phyloP scores from a whole-genome alignment of 35 echinoderm and acorn worm species.

The Patiria miniata region DNA sequence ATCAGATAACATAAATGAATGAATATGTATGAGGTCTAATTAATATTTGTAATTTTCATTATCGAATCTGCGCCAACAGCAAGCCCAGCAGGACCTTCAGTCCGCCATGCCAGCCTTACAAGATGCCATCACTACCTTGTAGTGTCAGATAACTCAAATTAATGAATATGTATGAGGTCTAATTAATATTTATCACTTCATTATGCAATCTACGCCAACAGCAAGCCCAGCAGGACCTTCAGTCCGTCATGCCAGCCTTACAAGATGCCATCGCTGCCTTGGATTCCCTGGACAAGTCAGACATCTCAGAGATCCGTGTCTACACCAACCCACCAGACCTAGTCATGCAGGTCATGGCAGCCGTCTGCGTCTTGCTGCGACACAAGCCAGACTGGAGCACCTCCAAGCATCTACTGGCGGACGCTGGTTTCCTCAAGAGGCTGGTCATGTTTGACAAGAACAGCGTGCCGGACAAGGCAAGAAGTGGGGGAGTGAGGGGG shows the following conservation, averaged over 20 bases:
- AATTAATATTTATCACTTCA: too few relatives aligned
- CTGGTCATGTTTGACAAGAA: conserved; percentile 97
- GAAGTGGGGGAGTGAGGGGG: neutral
- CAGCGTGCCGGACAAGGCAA: conserved; percentile 89
- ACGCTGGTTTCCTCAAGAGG: conserved; percentile 87
- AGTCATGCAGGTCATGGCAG: conserved; percentile 95
- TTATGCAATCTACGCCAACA: too few relatives aligned
- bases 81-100: conserved; percentile 92
- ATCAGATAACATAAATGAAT: too few relatives aligned
- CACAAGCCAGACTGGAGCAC: conserved; percentile 92
- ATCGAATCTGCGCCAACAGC: too few relatives aligned
- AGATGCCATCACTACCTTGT: too few relatives aligned
- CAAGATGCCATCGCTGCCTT: conserved; percentile 89
- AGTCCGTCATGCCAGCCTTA: conserved; percentile 93
- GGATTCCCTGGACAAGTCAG: conserved; percentile 91
- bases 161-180: too few relatives aligned
- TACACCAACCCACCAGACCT: conserved; percentile 84
- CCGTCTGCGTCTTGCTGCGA: conserved; percentile 88
- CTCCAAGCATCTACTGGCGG: conserved; percentile 84
- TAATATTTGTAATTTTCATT: too few relatives aligned
- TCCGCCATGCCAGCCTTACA: conserved; percentile 96
- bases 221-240: conserved; percentile 95
- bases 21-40: too few relatives aligned
- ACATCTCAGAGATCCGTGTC: conserved; percentile 98
- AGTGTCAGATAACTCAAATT: too few relatives aligned